These are phyloP conservation scores for Podilymbus podiceps DNA, from an alignment of 2,113 vertebrate species.

Conservation along the genomic window DNA sequence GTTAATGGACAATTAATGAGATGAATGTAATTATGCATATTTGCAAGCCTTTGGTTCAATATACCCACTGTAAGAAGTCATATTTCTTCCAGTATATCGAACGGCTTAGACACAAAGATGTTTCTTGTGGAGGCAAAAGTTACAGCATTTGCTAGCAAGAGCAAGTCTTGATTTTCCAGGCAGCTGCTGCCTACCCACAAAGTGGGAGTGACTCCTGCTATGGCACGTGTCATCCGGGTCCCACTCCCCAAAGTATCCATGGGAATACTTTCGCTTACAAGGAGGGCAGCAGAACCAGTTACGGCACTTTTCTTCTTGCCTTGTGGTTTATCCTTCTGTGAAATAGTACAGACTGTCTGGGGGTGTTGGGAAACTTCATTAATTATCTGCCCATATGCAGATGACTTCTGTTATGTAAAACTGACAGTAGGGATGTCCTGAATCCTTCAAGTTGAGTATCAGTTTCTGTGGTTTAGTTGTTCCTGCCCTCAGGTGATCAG, in stretches of 20 bases:
- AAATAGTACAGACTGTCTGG: background rate
- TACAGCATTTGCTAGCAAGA: background rate
- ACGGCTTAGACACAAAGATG: background rate
- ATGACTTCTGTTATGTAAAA: background rate
- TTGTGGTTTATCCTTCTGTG: background rate
- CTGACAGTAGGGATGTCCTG: background rate
- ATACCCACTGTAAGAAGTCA: background rate
- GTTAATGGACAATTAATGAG: background rate
- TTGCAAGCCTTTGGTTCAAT: background rate
- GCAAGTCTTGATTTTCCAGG: background rate
- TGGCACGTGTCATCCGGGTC: background rate
- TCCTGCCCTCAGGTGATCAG: background rate
- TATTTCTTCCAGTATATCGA: background rate
- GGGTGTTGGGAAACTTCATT: background rate
- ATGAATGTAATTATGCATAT: background rate
- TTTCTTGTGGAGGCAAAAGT: background rate
- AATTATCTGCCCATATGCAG: background rate
- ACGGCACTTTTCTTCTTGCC: background rate
- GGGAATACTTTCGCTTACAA: background rate
- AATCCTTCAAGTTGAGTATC: background rate
- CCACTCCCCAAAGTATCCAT: background rate
- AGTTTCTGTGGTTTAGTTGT: background rate
- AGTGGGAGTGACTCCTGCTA: background rate
- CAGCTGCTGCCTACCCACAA: background rate
- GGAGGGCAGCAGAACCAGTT: background rate